Evolutionary conservation across 2,113 vertebrate species (phyloP).

Genomic region (Spilogale gracilis): DNA sequence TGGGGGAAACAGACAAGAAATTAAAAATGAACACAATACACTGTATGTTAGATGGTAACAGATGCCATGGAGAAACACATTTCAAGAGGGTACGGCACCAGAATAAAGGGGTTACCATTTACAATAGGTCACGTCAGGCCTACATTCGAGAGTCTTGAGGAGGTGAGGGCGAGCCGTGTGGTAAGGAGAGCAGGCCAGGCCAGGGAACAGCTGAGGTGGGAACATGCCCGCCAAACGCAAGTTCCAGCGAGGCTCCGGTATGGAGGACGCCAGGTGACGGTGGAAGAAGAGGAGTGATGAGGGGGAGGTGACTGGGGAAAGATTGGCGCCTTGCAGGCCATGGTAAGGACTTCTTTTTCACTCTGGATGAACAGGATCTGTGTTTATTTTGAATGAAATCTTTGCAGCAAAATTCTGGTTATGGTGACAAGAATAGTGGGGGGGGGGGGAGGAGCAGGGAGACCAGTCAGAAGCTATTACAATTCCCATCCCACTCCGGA

Average conservation of each 20-base stretch:
- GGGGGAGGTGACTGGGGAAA: neutral
- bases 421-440: neutral
- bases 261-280: neutral
- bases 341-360: neutral
- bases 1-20: neutral
- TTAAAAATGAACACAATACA: conserved; percentile 11
- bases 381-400: conserved; percentile 33
- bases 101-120: neutral
- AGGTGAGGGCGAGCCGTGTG: neutral
- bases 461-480: neutral
- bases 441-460: neutral
- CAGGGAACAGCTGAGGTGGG: neutral
- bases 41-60: conserved; percentile 21
- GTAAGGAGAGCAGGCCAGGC: fast-evolving
- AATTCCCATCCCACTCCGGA: neutral
- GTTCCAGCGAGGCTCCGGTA: neutral
- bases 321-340: neutral
- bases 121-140: neutral
- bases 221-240: neutral
- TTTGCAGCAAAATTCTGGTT: too few species aligned
- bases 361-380: neutral
- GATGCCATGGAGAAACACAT: neutral
- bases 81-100: neutral
- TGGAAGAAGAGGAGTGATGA: neutral
- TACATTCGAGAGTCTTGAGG: neutral